A percentile compares a stretch with the other conserved stretches of the same genome.
Conservation (phyloP, 2,888 invertebrate species). For the Morinoia aosen region DNA sequence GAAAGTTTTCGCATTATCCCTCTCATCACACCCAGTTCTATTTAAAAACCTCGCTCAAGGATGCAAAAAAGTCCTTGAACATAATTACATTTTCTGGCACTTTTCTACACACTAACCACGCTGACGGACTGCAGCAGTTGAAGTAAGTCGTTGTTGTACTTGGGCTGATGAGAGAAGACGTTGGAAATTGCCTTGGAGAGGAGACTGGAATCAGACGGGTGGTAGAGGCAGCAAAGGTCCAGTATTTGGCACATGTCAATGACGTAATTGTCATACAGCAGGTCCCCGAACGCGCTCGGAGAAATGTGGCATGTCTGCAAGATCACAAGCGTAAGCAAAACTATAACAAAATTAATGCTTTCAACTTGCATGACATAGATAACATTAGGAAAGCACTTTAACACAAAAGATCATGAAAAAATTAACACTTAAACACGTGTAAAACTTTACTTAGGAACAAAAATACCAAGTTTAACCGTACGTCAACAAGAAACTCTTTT, state of each 20-base stretch:
- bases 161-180: slow-evolving; percentile 79
- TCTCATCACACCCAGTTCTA: too few relatives aligned
- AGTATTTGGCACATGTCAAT: slow-evolving; percentile 87
- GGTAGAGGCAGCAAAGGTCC: slow-evolving; percentile 83
- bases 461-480: too few relatives aligned
- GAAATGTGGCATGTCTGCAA: slow-evolving; percentile 73
- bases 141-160: slow-evolving; percentile 77
- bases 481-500: too few relatives aligned
- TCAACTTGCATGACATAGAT: not conserved
- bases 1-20: too few relatives aligned
- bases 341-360: not conserved
- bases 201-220: slow-evolving; percentile 76
- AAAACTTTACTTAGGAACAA: not conserved
- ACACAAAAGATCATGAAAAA: not conserved
- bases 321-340: not conserved
- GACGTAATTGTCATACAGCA: slow-evolving; percentile 85
- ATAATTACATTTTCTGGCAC: not conserved
- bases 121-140: slow-evolving; percentile 70
- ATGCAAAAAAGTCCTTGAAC: too few relatives aligned
- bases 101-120: slow-evolving; percentile 69
- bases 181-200: slow-evolving; percentile 78
- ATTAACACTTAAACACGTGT: not conserved
- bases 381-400: not conserved
- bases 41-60: too few relatives aligned
- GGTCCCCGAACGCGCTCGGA: slow-evolving; percentile 78